A percentile compares a stretch with the other conserved stretches of the same genome.
phyloP scores from a whole-genome alignment of 2,113 vertebrate species.

The Smithornis capensis region DNA sequence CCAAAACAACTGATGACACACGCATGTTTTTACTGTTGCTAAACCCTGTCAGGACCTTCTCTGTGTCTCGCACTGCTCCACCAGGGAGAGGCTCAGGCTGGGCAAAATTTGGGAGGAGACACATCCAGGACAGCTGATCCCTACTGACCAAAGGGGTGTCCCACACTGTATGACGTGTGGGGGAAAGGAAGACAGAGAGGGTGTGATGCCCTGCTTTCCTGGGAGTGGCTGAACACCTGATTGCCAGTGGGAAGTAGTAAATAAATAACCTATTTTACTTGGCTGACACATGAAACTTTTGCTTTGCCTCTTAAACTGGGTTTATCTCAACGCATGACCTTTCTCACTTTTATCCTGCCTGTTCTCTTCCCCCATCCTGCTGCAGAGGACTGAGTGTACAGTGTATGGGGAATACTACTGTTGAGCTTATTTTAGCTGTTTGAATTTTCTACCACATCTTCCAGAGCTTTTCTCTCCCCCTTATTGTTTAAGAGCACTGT shows the following conservation, averaged over 20 bases:
- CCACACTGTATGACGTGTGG: fast-evolving
- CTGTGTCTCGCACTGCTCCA: fast-evolving
- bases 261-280: not conserved
- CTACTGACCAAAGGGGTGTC: not conserved
- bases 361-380: not conserved
- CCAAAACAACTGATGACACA: not conserved
- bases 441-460: not conserved
- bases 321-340: not conserved
- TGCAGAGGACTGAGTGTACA: not conserved
- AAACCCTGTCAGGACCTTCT: not conserved
- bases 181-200: not conserved
- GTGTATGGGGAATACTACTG: not conserved
- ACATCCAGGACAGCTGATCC: not conserved
- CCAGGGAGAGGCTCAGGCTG: not conserved
- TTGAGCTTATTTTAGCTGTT: not conserved
- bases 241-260: fast-evolving
- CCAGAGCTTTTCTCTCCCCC: not conserved
- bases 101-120: not conserved
- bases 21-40: not conserved
- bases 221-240: not conserved
- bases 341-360: not conserved
- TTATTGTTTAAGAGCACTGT: not conserved
- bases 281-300: not conserved
- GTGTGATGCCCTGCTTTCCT: not conserved
- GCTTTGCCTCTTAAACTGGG: not conserved